Evolutionary conservation across 2,888 invertebrate species (phyloP), one percentile per base, ranked within the genome.

Genomic region (Thereva nobilitata): DNA sequence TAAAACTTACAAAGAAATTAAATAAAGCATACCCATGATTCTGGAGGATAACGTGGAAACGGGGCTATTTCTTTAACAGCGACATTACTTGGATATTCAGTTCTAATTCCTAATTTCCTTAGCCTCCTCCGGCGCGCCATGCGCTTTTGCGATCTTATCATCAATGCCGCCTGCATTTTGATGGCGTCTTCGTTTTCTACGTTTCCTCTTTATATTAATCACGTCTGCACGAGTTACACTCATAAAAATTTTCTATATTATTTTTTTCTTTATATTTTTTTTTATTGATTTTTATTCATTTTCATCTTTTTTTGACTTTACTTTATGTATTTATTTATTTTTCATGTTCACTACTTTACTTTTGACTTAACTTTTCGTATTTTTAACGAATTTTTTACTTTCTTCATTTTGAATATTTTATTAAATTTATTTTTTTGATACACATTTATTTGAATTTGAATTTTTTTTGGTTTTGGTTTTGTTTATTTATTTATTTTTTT

Each of bases 161-260:
- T 91, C 86, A 93, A 88, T 85, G 93, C 93, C 86, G 93, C 93
- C 88, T 93, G 93, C 92, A 93, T 93, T 81, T 89, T 88, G 86
- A 47, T 64, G 64, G 59, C 61, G 56, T 66, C 66, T 63, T 66
- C 57, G 55, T 67, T 71, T 73, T 71, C 74, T 73, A 68, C 73
- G 71, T 72, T 73, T 72, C 69, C 73, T 72, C 71, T 73, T 73
- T 68, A 73, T 72, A 74, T 72, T 75, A 74, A 72, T 72, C 72
- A 72, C 72, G 73, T 75, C 73, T 73, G 72, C 69, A 74, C 75
- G 74, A 73, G 72, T 72, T 71, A 73, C 72, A 71, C 75, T 75
- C 54, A 59, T 66, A 59, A 52, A 59, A 67, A 37, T 53, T 12
- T 8, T 34, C 38, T 47, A 45, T 52, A 35, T 52, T 23, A 35